Evolutionary conservation across 2,888 invertebrate genomes (phyloP).

Genomic region (Drosophila percnosoma): DNA sequence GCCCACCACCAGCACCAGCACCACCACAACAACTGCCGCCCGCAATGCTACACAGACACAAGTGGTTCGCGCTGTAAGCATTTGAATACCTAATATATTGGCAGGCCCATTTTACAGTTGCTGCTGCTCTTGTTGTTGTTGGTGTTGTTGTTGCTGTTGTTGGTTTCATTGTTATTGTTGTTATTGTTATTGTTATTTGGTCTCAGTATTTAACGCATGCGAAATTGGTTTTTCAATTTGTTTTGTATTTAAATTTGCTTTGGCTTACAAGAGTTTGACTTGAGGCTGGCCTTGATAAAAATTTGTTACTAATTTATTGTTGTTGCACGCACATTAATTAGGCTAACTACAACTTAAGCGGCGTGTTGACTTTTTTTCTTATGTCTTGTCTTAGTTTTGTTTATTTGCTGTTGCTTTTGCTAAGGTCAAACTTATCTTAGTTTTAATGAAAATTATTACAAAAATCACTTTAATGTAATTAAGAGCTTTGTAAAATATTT

Average conservation of each 20-base stretch:
- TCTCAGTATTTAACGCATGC: conserved; percentile 55
- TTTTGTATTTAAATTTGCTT: conserved; percentile 52
- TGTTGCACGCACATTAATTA: conserved; percentile 53
- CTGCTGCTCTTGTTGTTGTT: conserved; percentile 20
- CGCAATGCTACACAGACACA: conserved; percentile 25
- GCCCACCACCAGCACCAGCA: neutral
- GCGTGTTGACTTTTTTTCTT: conserved; percentile 10
- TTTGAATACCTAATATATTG: conserved; percentile 69
- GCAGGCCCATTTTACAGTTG: conserved; percentile 46
- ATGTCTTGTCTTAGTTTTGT: conserved; percentile 6
- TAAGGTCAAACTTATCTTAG: neutral
- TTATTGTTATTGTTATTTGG: conserved; percentile 17
- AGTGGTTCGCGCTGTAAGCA: conserved; percentile 65
- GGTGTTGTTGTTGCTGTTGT: conserved; percentile 2
- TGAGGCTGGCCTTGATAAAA: conserved; percentile 32
- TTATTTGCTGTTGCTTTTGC: neutral
- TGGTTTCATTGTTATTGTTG: conserved; percentile 11
- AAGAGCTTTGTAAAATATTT: neutral
- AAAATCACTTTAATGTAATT: neutral
- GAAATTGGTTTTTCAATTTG: conserved; percentile 65
- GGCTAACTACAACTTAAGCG: conserved; percentile 25
- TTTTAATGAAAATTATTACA: neutral
- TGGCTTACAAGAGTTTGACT: conserved; percentile 41
- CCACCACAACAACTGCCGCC: conserved; percentile 12
- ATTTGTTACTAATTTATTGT: conserved; percentile 35